Evolutionary conservation across 2,113 vertebrate species (phyloP), one percentile per base, ranked within the genome.

Genomic region (Pteruthius melanotis): DNA sequence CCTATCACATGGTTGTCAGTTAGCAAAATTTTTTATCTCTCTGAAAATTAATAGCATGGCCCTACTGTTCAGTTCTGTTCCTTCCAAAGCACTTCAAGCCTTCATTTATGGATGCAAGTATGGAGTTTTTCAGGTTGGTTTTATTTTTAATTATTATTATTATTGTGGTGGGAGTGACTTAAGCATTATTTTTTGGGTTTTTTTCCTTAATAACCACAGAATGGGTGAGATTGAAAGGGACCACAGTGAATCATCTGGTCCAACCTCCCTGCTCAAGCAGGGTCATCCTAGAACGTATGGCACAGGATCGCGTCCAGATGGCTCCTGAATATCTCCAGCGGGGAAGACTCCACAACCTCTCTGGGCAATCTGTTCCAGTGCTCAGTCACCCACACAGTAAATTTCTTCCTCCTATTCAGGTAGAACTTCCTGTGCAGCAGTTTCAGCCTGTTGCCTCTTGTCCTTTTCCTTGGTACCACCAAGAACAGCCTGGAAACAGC

Each of bases 111-210:
- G 8, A 5, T 3, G 6, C 15, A 13, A 72, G 18, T 42, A 40
- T 1, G 56, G 19, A 42, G 45, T 0, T 54, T 52, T 18, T 76
- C 3, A 1, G 17, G 17, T 9, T 31, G 13, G 6, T 33, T 66
- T 61, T 16, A 3, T 3, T 8, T 61, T 30, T 42, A 47, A 3
- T 44, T 75, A 31, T 33, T 30, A 9, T 37, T 42, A 12, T 56
- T 44, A 24, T 39, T 35, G 3, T 23, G 13, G 15, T 22, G 6
- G 7, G 15, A 0, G 2, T 49, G 13, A 7, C 2, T 76, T 77
- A 74, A 49, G 12, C 11, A 26, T 39, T 39, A 5, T 5, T 49
- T n/a, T 33, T 44, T 23, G 3, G 13, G 65, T 56, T 4, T n/a
- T 86, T 93, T 33, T 22, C 27, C 26, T 54, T 61, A 77, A 45